Evolutionary conservation across 2,888 invertebrate genomes (phyloP), one percentile per base, ranked within the genome.

Genomic region (Oscheius myriophilus): DNA sequence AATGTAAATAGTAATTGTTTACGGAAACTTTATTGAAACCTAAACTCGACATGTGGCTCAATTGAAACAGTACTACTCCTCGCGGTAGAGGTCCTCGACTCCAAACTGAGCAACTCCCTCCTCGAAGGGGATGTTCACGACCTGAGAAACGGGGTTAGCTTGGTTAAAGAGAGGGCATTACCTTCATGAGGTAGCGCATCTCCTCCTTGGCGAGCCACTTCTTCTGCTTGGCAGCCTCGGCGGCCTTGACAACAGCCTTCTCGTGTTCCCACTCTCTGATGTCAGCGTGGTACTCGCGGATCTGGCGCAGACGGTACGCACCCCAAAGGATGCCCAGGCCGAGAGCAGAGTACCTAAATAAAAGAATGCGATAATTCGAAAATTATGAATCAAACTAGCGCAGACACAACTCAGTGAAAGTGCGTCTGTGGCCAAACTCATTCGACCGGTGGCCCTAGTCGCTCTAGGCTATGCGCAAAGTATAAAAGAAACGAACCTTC

Each of bases 161-260:
- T 57, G n/a, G 23, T 33, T 57, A 12, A 57, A 21, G 39, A 42
- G n/a, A 41, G n/a, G 9, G 26, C 6, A 16, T 18, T 43, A 82
- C 84, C 81, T 82, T 78, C 83, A 84, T 82, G 69, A 84, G 80
- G 59, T 82, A 81, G 57, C 81, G 76, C 84, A 84, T 84, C 72
- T 84, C 83, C 65, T 84, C 84, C 80, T 83, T 84, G 73, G 81
- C 80, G 33, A 80, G 73, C 84, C 84, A 84, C 79, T 84, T 84
- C 83, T 84, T 84, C 80, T 80, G 71, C 72, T 80, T 79, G 69
- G 81, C 76, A 25, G 75, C 81, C 61, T 85, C 83, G 58, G 79
- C 74, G 52, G 82, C 82, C 66, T 76, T 76, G 59, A 70, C 84
- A 54, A 83, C 82, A 42, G 82, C 83, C 81, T 82, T 82, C 76